Evolutionary conservation across 2,888 invertebrate genomes (phyloP), one percentile per base, ranked within the genome.

Genomic region (Troides helena): DNA sequence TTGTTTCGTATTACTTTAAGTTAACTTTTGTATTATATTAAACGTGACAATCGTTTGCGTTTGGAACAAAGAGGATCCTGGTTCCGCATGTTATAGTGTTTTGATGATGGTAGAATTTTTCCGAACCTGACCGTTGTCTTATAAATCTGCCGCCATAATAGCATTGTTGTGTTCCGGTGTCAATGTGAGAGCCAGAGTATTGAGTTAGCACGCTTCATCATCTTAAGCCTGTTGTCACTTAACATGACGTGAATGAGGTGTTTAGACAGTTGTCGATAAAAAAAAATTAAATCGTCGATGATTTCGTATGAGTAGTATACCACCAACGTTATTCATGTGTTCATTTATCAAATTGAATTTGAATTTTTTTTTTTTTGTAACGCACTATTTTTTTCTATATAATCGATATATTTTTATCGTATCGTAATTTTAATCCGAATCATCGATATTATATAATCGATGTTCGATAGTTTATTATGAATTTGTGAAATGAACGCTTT

Each of bases 321-420:
- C 70, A 70, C 70, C 70, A 70, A 67, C 70, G 59, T 70, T 63
- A 67, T 60, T 64, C 70, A 67, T 70, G 70, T 70, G 70, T 70
- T 79, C 78, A 76, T 75, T 74, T 67, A 71, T 73, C 72, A 73
- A 72, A 72, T 71, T 75, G 72, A 70, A 74, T 74, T 74, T 56
- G 4, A 50, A 18, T 18, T 59, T 43, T 43, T 46, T 12, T 46
- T 46, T 46, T 46, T 46, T 68, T 68, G 21, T 62, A 65, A 62
- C 67, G 70, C 67, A 68, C 68, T 46, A 70, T 70, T 66, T 65
- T 21, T 67, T 67, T 46, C 14, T 68, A 70, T 70, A 70, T n/a
- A 39, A 67, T 65, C 57, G 61, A 65, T 65, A 68, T 67, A 23
- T 67, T 53, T 65, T 70, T 67, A 70, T 64, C 64, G 70, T 70